Base-by-base conservation (phyloP, 2,888 invertebrate genomes). In the Germaria angustata region DNA sequence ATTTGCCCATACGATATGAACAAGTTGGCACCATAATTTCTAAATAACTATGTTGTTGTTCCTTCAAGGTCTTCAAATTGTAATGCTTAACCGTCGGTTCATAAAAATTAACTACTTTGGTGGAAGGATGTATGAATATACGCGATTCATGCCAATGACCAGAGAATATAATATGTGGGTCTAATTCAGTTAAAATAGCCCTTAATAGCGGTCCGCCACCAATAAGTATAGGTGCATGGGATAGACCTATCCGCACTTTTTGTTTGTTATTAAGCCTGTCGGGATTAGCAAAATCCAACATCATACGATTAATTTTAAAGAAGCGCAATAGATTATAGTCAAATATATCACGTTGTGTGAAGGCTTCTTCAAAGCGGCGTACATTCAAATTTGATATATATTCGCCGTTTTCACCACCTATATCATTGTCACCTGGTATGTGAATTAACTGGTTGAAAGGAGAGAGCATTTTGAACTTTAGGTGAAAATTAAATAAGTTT, bases 351-450 rank as follows among this genome's bases (percentile, higher is more conserved):
- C 95, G 93, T 86, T 95, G 95, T 36, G 93, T 93, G 89, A 97
- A 97, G 84, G 95, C 93, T 85, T 93, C 92, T 78, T 95, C 93
- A 89, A 97, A 98, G 87, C 95, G 93, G 15, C 92, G 90, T 6
- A 95, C 89, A 91, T 96, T 96, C n/a, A 93, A 90, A 55, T 92
- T 91, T 22, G 93, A 94, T 71, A 92, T 91, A 49, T 96, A 93
- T 44, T 93, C 93, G 87, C 95, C 95, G 81, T 93, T 95, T 91
- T 99, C 99, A 13, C 99, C 99, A 7, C 99, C 99, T 78, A 99
- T 97, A 89, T 99, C 99, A 91, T 99, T 99, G 90, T 99, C 99
- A 5, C 99, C 99, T 20, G 98, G 97, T 83, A 99, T 91, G 93
- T 95, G 98, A 68, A 99, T 92, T 91, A 94, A 93, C 95, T 96